These are phyloP conservation scores for Corythaixoides concolor DNA, from an alignment of 2,113 vertebrate species.

Conservation along the genomic window DNA sequence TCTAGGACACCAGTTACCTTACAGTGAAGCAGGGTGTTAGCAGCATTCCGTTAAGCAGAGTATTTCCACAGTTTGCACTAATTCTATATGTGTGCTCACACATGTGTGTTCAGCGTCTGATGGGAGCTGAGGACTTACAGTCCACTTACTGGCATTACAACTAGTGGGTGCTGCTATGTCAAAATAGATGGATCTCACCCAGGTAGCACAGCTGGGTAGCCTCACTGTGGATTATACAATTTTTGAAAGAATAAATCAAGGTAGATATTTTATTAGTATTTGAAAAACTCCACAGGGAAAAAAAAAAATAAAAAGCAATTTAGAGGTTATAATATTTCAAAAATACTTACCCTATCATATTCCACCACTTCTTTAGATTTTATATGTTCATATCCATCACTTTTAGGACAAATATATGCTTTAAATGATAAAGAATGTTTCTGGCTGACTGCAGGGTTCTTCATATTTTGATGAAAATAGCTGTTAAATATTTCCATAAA, in stretches of 20 bases:
- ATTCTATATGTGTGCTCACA: fast-evolving
- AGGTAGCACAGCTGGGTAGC: background rate
- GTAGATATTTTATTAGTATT: background rate
- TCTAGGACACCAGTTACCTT: background rate
- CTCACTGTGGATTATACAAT: background rate
- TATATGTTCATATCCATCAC: background rate
- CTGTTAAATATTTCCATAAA: slow-evolving; percentile 15
- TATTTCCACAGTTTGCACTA: background rate
- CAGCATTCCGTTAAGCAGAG: background rate
- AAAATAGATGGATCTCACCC: background rate
- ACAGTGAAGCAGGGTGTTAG: background rate
- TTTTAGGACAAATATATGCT: background rate
- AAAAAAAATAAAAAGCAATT: background rate
- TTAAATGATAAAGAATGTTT: background rate
- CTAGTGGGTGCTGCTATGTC: background rate
- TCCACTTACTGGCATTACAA: background rate
- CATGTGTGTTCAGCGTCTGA: background rate
- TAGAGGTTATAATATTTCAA: background rate
- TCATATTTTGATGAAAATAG: background rate
- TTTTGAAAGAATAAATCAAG: background rate
- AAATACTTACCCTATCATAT: background rate
- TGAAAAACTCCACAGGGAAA: background rate
- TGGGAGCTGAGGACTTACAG: background rate
- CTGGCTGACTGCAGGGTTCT: background rate
- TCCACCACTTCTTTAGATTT: background rate